phyloP scores from a whole-genome alignment of 1,140 invertebrate genomes.

The Hylaeus anthracinus region DNA sequence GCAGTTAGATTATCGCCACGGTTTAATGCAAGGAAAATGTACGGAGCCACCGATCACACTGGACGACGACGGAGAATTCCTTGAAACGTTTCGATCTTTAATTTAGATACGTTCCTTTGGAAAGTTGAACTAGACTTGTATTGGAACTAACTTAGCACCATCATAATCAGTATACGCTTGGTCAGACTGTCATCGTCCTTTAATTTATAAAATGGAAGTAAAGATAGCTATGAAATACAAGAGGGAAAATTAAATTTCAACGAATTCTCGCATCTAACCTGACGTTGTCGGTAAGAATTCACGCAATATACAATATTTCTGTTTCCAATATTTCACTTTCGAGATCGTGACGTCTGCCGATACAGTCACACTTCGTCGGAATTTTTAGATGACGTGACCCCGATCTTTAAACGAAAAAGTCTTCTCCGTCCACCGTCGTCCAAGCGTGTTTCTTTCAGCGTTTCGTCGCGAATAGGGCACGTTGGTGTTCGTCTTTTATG shows the following conservation, averaged over 20 bases:
- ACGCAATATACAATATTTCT: neutral
- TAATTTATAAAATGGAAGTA: no score
- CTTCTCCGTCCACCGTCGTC: neutral
- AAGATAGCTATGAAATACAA: no score
- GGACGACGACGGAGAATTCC: neutral
- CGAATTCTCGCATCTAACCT: neutral
- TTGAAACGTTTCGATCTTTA: neutral
- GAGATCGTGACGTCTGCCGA: neutral
- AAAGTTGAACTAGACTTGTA: no score
- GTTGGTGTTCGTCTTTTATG: constrained; percentile 40
- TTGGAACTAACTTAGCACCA: no score
- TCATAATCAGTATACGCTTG: no score
- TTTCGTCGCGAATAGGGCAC: neutral
- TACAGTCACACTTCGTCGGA: neutral
- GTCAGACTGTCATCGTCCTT: no score
- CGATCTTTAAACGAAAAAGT: neutral
- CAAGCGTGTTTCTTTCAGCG: no score
- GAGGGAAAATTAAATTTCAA: no score
- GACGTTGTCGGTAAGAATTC: no score
- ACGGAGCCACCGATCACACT: no score
- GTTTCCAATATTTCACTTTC: neutral
- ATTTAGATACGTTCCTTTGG: neutral
- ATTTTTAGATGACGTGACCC: constrained; percentile 21
- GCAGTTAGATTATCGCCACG: constrained; percentile 18
- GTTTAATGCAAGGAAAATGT: neutral